Conservation (phyloP, 2,113 vertebrate species). For the Hippopotamus amphibius region DNA sequence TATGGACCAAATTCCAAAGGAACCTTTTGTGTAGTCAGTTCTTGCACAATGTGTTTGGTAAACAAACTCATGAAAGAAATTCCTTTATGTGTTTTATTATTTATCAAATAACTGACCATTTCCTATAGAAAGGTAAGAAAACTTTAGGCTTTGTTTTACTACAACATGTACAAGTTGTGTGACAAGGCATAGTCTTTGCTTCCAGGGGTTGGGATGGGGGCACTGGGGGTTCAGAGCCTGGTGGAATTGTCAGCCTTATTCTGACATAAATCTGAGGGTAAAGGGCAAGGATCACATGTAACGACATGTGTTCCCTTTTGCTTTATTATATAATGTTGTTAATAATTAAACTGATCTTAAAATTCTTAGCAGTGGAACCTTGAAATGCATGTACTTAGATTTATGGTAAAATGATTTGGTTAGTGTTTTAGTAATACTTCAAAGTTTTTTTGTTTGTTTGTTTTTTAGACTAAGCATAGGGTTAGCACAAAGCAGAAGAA, state of each 20-base stretch:
- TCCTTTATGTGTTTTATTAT: conserved; percentile 70
- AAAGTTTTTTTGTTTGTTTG: conserved; percentile 71
- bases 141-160: conserved; percentile 57
- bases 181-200: conserved; percentile 59
- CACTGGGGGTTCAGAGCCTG: conserved; percentile 54
- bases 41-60: conserved; percentile 71
- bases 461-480: conserved; percentile 55
- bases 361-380: conserved; percentile 40
- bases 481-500: conserved; percentile 59
- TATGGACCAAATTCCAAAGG: conserved; percentile 87
- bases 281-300: conserved; percentile 35
- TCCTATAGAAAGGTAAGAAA: conserved; percentile 57
- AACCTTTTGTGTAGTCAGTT: conserved; percentile 62
- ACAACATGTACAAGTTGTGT: conserved; percentile 55
- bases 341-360: conserved; percentile 31
- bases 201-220: background rate
- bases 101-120: conserved; percentile 74
- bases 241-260: conserved; percentile 62
- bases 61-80: conserved; percentile 69
- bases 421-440: conserved; percentile 76
- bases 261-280: conserved; percentile 54
- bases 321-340: conserved; percentile 6
- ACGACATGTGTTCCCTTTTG: conserved; percentile 47
- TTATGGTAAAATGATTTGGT: conserved; percentile 58
- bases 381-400: conserved; percentile 63